These are phyloP conservation scores for Pedetes capensis DNA, from an alignment of 2,113 vertebrate genomes.

Conservation along the genomic window DNA sequence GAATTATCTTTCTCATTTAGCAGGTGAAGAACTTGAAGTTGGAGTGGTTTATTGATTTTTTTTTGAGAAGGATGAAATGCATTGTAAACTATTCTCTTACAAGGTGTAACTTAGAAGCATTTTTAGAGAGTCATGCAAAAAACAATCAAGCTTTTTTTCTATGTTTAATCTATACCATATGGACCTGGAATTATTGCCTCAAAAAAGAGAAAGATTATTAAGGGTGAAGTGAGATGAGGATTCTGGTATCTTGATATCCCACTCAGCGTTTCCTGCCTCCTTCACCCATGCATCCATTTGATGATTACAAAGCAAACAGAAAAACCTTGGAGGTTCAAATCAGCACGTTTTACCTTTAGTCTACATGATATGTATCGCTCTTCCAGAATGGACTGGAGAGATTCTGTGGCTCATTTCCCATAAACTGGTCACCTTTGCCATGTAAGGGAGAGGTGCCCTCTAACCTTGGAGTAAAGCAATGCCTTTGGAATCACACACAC, in stretches of 20 bases:
- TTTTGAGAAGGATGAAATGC: not conserved
- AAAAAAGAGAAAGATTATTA: not conserved
- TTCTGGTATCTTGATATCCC: not conserved
- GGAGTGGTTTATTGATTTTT: not conserved
- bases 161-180: too few species aligned
- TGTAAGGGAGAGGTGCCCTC: too few species aligned
- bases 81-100: not conserved
- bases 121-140: not conserved
- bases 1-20: not conserved
- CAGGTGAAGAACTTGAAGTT: not conserved
- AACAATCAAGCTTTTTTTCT: too few species aligned
- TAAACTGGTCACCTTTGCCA: not conserved
- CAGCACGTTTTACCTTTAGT: fast-evolving
- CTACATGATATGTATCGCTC: too few species aligned
- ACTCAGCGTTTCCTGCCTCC: not conserved
- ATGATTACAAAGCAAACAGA: not conserved
- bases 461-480: not conserved
- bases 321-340: not conserved
- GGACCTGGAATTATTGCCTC: not conserved
- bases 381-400: not conserved
- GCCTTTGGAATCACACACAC: not conserved
- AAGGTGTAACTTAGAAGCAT: not conserved
- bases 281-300: not conserved
- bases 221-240: not conserved
- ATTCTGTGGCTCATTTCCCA: not conserved